phyloP scores from a whole-genome alignment of 2,888 invertebrate species.

The Dynastes tityus region DNA sequence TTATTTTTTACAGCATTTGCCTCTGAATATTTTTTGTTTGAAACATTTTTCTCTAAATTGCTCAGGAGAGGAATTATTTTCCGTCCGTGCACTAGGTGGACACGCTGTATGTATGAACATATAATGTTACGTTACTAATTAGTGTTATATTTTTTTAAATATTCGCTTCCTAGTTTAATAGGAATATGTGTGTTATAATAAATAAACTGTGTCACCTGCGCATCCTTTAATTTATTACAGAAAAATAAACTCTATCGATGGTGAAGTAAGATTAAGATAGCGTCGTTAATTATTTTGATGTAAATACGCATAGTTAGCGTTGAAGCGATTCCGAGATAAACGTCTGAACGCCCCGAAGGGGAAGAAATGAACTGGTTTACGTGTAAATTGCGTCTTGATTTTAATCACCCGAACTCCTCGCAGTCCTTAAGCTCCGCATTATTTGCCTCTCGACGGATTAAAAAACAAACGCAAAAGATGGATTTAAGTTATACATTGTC shows the following conservation, averaged over 20 bases:
- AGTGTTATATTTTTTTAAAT: neutral
- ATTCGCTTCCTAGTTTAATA: neutral
- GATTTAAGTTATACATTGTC: too few relatives aligned
- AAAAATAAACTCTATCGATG: slow-evolving; percentile 30
- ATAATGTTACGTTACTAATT: neutral
- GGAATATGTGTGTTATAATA: neutral
- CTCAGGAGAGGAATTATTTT: too few relatives aligned
- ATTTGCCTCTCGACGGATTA: neutral
- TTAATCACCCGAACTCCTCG: neutral
- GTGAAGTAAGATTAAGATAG: slow-evolving; percentile 27
- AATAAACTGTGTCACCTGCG: slow-evolving; percentile 32
- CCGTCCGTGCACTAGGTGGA: too few relatives aligned
- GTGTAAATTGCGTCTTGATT: slow-evolving; percentile 8
- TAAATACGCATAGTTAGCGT: slow-evolving; percentile 24
- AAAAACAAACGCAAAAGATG: neutral
- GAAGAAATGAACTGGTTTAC: slow-evolving; percentile 19
- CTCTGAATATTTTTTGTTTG: too few relatives aligned
- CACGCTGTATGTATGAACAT: neutral
- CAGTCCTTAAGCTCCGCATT: neutral
- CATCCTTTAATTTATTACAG: slow-evolving; percentile 27
- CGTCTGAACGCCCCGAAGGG: slow-evolving; percentile 3
- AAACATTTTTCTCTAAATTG: too few relatives aligned
- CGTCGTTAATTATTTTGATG: slow-evolving; percentile 36
- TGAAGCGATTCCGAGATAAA: slow-evolving; percentile 29
- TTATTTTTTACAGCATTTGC: too few relatives aligned